phyloP scores from a whole-genome alignment of 2,113 vertebrate species.

The Tenebrosternarchus preto region DNA sequence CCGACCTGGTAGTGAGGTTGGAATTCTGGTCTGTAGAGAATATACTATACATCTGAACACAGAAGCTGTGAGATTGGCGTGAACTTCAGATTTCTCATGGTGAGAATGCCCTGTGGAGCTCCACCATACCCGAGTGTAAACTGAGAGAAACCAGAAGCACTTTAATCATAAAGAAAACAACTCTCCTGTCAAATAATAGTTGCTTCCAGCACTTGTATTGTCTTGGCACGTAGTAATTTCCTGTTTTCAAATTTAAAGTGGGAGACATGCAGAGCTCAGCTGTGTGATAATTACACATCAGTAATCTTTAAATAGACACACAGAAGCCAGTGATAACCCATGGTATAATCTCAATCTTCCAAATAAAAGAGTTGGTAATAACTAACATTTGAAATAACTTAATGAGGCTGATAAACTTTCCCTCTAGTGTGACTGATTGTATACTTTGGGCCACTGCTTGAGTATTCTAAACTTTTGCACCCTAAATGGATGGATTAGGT shows the following conservation, averaged over 20 bases:
- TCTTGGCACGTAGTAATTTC: neutral
- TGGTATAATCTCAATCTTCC: conserved; percentile 38
- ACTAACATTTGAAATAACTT: conserved; percentile 39
- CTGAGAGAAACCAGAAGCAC: neutral
- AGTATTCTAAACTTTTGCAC: conserved; percentile 26
- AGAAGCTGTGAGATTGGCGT: conserved; percentile 33
- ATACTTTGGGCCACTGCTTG: conserved; percentile 23
- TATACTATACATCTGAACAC: conserved; percentile 15
- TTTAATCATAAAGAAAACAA: neutral
- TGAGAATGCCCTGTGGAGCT: neutral
- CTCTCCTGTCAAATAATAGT: conserved; percentile 2
- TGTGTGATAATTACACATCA: conserved; percentile 31
- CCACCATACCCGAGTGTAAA: neutral
- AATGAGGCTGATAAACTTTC: conserved; percentile 48
- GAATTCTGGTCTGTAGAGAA: conserved; percentile 18
- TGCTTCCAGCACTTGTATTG: neutral
- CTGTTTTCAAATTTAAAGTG: conserved; percentile 19
- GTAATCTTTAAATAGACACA: conserved; percentile 23
- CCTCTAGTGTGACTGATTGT: conserved; percentile 31
- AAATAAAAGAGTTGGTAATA: conserved; percentile 37
- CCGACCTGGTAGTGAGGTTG: neutral
- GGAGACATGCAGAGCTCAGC: conserved; percentile 9
- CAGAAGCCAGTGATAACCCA: conserved; percentile 38
- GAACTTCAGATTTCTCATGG: conserved; percentile 28
- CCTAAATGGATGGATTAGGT: conserved; percentile 27